Conservation (phyloP, 2,888 invertebrate genomes). For the Apodemia duryi region DNA sequence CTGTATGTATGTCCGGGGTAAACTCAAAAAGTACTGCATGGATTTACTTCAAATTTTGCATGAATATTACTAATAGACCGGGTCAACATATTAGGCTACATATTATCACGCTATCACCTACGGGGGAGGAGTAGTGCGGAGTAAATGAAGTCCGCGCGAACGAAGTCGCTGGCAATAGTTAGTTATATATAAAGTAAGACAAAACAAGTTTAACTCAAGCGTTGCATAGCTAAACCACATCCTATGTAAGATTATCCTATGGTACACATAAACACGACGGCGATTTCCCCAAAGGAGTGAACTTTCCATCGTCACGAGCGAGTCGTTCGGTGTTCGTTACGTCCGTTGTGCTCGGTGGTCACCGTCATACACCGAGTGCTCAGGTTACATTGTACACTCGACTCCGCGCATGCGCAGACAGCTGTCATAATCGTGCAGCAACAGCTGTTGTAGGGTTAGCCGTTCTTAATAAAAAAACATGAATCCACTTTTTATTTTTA, state of each 20-base stretch:
- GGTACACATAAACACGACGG: conserved; percentile 24
- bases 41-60: too few relatives aligned
- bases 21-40: too few relatives aligned
- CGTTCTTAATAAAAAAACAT: too few relatives aligned
- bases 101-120: too few relatives aligned
- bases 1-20: too few relatives aligned
- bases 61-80: too few relatives aligned
- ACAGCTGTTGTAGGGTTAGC: conserved; percentile 19
- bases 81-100: too few relatives aligned
- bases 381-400: conserved; percentile 40
- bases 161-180: too few relatives aligned
- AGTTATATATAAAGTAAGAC: too few relatives aligned
- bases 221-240: conserved; percentile 3
- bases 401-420: conserved; percentile 28
- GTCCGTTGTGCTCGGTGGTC: conserved; percentile 53
- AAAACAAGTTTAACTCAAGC: neutral
- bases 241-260: conserved; percentile 23
- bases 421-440: conserved; percentile 28
- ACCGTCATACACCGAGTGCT: conserved; percentile 43
- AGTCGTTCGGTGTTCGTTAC: conserved; percentile 46
- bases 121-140: too few relatives aligned
- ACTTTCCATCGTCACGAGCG: conserved; percentile 46
- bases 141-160: too few relatives aligned
- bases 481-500: too few relatives aligned
- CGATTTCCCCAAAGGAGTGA: conserved; percentile 51